Conservation (phyloP, 2,888 invertebrate species). For the Melanostoma mellinum region DNA sequence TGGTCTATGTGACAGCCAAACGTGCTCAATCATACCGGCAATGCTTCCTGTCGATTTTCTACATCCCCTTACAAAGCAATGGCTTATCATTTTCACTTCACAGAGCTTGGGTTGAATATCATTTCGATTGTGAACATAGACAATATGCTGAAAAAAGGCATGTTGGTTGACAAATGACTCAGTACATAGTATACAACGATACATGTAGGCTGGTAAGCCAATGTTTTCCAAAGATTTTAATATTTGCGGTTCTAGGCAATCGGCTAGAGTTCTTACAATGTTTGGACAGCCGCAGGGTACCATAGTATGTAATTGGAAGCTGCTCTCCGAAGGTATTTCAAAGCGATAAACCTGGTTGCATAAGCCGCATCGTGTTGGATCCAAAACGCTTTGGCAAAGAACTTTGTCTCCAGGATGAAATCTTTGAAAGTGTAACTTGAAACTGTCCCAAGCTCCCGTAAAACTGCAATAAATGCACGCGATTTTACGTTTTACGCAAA, state of each 20-base stretch:
- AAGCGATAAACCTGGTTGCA: neutral
- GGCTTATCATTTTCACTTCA: too few species aligned
- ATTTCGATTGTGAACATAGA: too few species aligned
- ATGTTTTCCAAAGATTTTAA: neutral
- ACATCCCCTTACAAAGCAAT: too few species aligned
- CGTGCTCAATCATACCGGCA: too few species aligned
- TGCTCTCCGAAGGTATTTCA: neutral
- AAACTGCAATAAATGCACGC: conserved; percentile 3
- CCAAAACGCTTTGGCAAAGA: neutral
- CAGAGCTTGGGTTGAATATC: too few species aligned
- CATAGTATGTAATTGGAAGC: neutral
- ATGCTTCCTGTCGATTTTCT: too few species aligned
- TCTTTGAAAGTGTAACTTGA: neutral
- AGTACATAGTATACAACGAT: too few species aligned
- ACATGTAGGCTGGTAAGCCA: neutral
- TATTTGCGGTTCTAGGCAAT: neutral
- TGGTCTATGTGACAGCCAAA: too few species aligned
- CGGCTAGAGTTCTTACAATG: neutral
- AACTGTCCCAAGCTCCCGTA: neutral
- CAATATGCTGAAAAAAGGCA: too few species aligned
- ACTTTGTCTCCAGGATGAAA: neutral
- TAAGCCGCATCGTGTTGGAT: neutral
- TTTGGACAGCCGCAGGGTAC: conserved; percentile 7
- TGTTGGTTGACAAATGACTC: too few species aligned
- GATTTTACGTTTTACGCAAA: conserved; percentile 4